Conservation (phyloP, 2,113 vertebrate species). For the Pithys albifrons region DNA sequence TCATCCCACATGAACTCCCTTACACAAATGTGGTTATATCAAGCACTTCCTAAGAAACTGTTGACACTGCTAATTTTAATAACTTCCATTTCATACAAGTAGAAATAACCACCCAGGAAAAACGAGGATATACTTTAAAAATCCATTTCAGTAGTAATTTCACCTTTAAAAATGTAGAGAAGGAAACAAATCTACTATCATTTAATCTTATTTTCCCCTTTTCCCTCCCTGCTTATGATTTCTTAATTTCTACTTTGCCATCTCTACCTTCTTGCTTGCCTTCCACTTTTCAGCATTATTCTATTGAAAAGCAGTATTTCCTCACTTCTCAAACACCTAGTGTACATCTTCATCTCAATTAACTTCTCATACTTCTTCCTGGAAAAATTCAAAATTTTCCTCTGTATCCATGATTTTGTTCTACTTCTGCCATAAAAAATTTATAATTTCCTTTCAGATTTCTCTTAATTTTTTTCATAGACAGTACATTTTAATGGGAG, state of each 20-base stretch:
- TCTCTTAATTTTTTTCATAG: background rate
- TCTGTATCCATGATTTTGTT: background rate
- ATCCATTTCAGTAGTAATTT: background rate
- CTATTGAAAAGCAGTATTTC: background rate
- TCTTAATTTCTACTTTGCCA: background rate
- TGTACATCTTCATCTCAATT: background rate
- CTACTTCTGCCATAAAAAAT: background rate
- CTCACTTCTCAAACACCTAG: background rate
- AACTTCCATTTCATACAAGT: background rate
- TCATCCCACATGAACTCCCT: fast-evolving
- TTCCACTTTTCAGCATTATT: background rate
- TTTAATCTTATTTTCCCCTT: background rate
- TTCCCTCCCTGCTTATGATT: background rate
- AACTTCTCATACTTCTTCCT: background rate
- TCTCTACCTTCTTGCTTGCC: background rate
- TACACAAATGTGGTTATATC: fast-evolving
- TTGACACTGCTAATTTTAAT: background rate
- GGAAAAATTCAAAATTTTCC: background rate
- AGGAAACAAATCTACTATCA: background rate
- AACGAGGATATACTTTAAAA: background rate
- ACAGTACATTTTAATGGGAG: background rate
- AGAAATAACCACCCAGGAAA: background rate
- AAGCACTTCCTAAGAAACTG: background rate
- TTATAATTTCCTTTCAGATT: background rate
- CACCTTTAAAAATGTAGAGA: background rate